phyloP scores from a whole-genome alignment of 2,113 vertebrate species.

The Arenaria interpres region DNA sequence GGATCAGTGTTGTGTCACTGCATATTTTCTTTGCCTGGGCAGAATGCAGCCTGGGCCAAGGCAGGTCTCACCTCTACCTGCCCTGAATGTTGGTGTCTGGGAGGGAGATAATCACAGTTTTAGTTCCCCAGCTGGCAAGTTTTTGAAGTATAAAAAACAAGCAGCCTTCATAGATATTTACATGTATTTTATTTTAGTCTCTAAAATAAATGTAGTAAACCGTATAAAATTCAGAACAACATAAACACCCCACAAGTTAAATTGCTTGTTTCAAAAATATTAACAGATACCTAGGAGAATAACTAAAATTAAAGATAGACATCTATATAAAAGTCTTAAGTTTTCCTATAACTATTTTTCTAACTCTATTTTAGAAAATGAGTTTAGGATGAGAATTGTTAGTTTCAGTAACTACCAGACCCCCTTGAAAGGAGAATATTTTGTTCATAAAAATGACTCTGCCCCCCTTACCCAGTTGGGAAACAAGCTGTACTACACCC shows the following conservation, averaged over 20 bases:
- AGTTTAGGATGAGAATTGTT: not conserved
- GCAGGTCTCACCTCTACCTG: not conserved
- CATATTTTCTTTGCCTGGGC: not conserved
- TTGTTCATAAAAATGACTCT: not conserved
- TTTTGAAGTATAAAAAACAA: not conserved
- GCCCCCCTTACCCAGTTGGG: not conserved
- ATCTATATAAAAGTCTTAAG: not conserved
- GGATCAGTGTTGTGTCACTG: rapidly evolving
- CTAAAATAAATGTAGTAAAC: not conserved
- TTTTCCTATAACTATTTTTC: not conserved
- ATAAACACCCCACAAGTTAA: not conserved
- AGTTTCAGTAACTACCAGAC: not conserved
- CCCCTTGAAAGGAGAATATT: not conserved
- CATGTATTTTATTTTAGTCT: not conserved
- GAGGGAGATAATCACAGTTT: not conserved
- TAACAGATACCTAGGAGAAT: not conserved
- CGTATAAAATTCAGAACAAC: not conserved
- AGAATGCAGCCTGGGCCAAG: not conserved
- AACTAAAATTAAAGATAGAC: not conserved
- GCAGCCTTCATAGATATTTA: not conserved
- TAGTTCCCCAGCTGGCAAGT: not conserved
- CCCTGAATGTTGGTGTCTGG: rapidly evolving
- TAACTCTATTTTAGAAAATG: not conserved
- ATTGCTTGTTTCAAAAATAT: not conserved
- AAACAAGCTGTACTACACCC: not conserved